These are phyloP conservation scores for Potamilus streckersoni DNA, from an alignment of 1,140 invertebrate species.

Conservation along the genomic window DNA sequence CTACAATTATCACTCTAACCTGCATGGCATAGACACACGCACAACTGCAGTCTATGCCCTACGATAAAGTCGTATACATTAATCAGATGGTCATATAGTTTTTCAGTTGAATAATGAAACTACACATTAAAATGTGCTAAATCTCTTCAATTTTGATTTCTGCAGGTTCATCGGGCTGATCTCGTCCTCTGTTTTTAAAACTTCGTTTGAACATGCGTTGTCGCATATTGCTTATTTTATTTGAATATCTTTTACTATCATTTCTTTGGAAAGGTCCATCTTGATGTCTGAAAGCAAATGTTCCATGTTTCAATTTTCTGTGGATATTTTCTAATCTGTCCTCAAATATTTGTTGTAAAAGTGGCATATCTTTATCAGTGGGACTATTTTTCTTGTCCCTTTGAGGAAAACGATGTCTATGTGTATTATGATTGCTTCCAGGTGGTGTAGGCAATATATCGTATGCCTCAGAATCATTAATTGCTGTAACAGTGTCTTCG, in stretches of 20 bases:
- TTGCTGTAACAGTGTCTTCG: conserved; percentile 19
- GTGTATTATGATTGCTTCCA: neutral
- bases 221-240: conserved; percentile 42
- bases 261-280: conserved; percentile 23
- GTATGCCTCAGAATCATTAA: conserved; percentile 22
- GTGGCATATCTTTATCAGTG: conserved; percentile 40
- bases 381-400: conserved; percentile 3
- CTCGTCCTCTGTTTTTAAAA: conserved; percentile 39
- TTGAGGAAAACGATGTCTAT: neutral
- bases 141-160: no score
- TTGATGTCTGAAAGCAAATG: conserved; percentile 32
- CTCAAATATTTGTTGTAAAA: conserved; percentile 59
- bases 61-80: no score
- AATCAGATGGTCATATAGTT: no score
- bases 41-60: no score
- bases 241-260: conserved; percentile 40
- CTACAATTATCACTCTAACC: no score
- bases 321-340: conserved; percentile 56
- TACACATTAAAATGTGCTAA: no score
- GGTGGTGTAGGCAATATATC: conserved; percentile 12
- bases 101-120: no score
- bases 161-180: neutral
- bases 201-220: conserved; percentile 49
- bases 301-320: conserved; percentile 47
- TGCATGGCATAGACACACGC: no score